phyloP scores from a whole-genome alignment of 35 echinoderm and acorn worm genomes.

The Hemicentrotus pulcherrimus region DNA sequence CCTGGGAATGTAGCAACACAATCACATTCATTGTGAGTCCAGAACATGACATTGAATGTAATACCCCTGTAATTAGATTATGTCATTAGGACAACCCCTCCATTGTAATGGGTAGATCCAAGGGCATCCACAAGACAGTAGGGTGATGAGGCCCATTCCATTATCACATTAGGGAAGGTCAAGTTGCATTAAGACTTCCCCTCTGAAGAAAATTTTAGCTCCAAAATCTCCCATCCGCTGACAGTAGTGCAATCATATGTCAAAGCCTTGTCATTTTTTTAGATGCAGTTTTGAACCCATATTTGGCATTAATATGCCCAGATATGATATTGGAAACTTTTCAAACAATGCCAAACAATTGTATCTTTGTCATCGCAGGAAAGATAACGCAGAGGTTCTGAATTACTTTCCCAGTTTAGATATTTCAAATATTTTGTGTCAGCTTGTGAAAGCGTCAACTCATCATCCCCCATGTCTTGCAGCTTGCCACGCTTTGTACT shows the following conservation, averaged over 20 bases:
- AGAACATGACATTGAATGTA: slow-evolving; percentile 26
- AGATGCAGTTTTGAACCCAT: not conserved
- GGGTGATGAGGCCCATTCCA: not conserved
- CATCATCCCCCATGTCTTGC: not conserved
- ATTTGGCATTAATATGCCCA: not conserved
- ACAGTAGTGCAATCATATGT: not conserved
- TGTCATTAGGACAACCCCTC: slow-evolving; percentile 19
- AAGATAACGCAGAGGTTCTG: not conserved
- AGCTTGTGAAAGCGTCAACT: not conserved
- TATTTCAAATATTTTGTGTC: slow-evolving; percentile 42
- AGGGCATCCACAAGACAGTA: slow-evolving; percentile 2
- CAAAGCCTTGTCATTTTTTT: not conserved
- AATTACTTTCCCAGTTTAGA: slow-evolving; percentile 23
- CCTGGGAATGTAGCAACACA: not conserved
- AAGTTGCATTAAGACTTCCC: not conserved
- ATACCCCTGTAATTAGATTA: slow-evolving; percentile 33
- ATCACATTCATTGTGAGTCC: slow-evolving; percentile 23
- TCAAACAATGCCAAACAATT: not conserved
- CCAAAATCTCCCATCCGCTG: not conserved
- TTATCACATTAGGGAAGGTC: not conserved
- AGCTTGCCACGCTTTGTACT: not conserved
- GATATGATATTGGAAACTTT: not conserved
- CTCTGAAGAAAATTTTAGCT: not conserved
- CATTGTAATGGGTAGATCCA: slow-evolving; percentile 42
- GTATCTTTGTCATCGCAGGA: not conserved